Base-by-base conservation (phyloP, 2,888 invertebrate species). In the Patella caerulea region DNA sequence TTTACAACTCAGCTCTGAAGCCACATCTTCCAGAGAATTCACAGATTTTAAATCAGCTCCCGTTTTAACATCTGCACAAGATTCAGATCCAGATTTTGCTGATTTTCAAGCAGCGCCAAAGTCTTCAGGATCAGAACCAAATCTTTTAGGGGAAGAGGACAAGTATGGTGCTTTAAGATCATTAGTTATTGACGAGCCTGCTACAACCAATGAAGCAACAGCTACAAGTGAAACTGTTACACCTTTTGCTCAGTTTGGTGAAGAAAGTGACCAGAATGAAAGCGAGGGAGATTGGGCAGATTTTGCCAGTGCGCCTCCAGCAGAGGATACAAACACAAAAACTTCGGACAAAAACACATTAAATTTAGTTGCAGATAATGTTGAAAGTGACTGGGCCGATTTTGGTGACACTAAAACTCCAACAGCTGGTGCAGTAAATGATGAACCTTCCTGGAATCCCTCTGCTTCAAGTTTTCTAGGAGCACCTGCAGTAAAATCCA, bases 161-260 rank as follows among this genome's bases (percentile, higher is more conserved):
- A 88, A 86, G 76, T 89, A 89, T 81, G 86, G 87, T 12, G 88
- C 88, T 24, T 79, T 89, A n/a, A 82, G 88, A 76, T 80, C 72
- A 55, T 75, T 88, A 56, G 84, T 81, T 11, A 75, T 84, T 24
- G 81, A 80, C 17, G 79, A 59, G n/a, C 79, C 73, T 52, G 69
- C 74, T 29, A 5, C 73, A 71, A 73, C 65, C 53, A 71, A 59
- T 34, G 72, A 52, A 53, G 70, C 76, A 53, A 24, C 72, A 73
- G 72, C 69, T 34, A 34, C 73, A 9, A 52, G 56, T 19, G 73
- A 72, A 52, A 72, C 77, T 24, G 34, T 81, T 52, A 73, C 73
- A 24, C 45, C 74, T 29, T 54, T 59, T 29, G 75, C 73, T 45
- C 77, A 79, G 14, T 59, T 77, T 19, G 73, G 52, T 29, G 75